Evolutionary conservation across 2,797 vertebrate species (phyloP).

Genomic region (Propithecus deckenii): DNA sequence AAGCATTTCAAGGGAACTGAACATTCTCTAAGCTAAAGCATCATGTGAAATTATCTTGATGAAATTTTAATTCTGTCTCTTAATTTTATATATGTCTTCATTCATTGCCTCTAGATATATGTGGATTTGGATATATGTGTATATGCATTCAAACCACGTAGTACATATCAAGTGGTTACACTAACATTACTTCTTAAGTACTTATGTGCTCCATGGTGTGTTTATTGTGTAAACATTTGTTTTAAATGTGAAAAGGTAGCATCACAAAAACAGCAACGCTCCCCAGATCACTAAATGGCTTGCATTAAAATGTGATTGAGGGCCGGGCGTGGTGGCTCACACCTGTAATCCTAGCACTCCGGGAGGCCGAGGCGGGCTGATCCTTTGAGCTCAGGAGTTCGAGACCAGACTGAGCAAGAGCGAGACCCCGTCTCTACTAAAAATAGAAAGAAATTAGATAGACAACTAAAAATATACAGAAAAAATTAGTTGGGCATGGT

Average conservation of each 20-base stretch:
- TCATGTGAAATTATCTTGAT: not conserved
- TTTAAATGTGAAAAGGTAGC: not conserved
- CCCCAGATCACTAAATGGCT: not conserved
- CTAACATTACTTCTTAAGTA: not conserved
- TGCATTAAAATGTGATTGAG: not conserved
- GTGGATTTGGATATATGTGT: not conserved
- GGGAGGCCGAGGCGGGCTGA: too few relatives aligned
- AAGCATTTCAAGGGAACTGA: not conserved
- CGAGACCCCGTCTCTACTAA: too few relatives aligned
- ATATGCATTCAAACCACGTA: not conserved
- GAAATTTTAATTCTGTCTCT: not conserved
- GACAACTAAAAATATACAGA: too few relatives aligned
- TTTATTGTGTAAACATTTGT: not conserved
- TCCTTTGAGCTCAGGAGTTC: too few relatives aligned
- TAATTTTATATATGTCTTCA: not conserved
- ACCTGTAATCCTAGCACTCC: too few relatives aligned
- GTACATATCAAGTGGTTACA: not conserved
- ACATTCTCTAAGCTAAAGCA: conserved; percentile 29
- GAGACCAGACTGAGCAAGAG: too few relatives aligned
- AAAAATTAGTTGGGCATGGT: too few relatives aligned
- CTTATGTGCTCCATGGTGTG: not conserved
- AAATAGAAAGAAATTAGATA: too few relatives aligned
- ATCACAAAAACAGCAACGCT: not conserved
- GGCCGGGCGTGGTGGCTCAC: too few relatives aligned
- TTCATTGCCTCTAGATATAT: not conserved